Evolutionary conservation across 2,888 invertebrate genomes (phyloP).

Genomic region (Panopea generosa): DNA sequence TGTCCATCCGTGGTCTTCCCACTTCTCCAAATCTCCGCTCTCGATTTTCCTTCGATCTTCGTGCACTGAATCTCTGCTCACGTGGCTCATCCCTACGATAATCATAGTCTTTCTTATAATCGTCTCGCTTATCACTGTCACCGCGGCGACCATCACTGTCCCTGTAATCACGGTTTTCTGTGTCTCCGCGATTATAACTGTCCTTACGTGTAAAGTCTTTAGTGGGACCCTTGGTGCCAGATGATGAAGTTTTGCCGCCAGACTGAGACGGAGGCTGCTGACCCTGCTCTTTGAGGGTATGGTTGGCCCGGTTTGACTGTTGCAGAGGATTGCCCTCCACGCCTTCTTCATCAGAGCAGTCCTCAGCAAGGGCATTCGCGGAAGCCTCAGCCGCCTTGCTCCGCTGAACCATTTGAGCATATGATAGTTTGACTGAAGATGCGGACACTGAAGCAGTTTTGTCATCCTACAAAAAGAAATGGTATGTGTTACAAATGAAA

Average conservation of each 20-base stretch:
- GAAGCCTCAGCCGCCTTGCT: constrained; percentile 60
- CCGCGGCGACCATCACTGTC: constrained; percentile 19
- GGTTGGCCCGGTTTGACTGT: constrained; percentile 45
- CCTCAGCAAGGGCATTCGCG: constrained; percentile 46
- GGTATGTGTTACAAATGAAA: no score
- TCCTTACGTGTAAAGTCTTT: constrained; percentile 59
- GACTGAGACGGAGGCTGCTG: constrained; percentile 40
- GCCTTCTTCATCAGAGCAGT: constrained; percentile 52
- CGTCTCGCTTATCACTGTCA: constrained; percentile 6
- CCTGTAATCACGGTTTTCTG: constrained; percentile 15
- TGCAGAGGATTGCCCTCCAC: constrained; percentile 16
- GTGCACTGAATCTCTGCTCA: constrained; percentile 51
- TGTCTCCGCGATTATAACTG: constrained; percentile 24
- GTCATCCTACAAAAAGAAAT: constrained; percentile 54
- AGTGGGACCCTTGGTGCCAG: constrained; percentile 3
- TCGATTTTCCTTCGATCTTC: constrained; percentile 56
- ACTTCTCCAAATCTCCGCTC: constrained; percentile 38
- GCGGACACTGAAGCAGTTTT: constrained; percentile 42
- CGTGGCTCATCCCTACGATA: constrained; percentile 49
- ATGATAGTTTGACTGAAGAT: constrained; percentile 72
- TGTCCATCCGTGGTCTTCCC: constrained; percentile 25
- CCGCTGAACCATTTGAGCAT: constrained; percentile 80
- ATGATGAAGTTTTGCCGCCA: constrained; percentile 11
- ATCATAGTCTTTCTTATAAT: constrained; percentile 48
- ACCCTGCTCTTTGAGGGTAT: constrained; percentile 46